Conservation (phyloP, 2,888 invertebrate genomes). For the Diarsia dahlii region DNA sequence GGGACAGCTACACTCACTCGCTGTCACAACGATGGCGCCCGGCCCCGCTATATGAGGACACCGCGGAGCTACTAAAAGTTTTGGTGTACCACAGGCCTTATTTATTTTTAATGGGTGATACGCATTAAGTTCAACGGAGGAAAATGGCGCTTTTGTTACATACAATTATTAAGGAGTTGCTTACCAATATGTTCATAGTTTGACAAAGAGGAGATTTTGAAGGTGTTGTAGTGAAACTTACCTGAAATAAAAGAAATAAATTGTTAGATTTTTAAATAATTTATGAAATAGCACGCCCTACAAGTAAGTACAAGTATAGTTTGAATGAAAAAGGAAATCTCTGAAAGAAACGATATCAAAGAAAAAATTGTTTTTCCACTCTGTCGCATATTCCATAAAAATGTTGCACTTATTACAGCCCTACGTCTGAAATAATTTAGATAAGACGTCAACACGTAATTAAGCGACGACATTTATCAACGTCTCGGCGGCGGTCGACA, state of each 20-base stretch:
- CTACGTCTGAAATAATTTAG: constrained; percentile 59
- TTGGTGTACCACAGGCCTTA: constrained; percentile 23
- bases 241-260: constrained; percentile 58
- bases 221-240: constrained; percentile 37
- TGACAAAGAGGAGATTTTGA: background rate
- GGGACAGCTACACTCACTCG: constrained; percentile 69
- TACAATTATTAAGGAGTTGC: background rate
- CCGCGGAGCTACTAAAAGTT: constrained; percentile 62
- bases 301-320: background rate
- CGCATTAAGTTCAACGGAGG: background rate
- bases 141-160: background rate
- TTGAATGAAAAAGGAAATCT: background rate
- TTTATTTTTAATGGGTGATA: constrained; percentile 12
- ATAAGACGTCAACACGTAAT: constrained; percentile 68
- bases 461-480: constrained; percentile 70
- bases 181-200: background rate
- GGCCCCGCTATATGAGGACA: constrained; percentile 58
- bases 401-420: constrained; percentile 16
- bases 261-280: constrained; percentile 1
- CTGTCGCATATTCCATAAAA: background rate
- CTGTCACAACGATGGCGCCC: constrained; percentile 61
- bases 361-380: background rate
- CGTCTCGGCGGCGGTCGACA: constrained; percentile 61
- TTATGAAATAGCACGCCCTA: background rate
- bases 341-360: background rate